Conservation (phyloP, 2,888 invertebrate genomes). For the Hedychridium roseum region DNA sequence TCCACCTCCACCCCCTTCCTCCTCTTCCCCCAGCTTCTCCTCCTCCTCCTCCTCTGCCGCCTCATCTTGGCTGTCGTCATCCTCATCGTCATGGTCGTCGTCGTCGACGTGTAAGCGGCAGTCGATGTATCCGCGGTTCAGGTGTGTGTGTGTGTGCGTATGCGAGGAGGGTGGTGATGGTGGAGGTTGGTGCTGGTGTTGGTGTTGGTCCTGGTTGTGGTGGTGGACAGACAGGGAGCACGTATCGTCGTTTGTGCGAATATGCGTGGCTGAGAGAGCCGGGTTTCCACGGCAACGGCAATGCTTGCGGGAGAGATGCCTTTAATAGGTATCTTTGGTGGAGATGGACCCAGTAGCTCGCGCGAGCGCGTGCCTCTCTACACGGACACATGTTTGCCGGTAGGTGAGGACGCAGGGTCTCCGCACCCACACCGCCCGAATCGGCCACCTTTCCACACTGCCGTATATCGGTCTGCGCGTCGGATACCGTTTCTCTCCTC, state of each 20-base stretch:
- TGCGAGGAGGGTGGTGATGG: no score
- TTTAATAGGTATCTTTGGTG: constrained; percentile 60
- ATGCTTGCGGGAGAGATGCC: constrained; percentile 54
- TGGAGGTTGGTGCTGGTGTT: no score
- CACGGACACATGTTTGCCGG: constrained; percentile 7
- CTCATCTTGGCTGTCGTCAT: constrained; percentile 17
- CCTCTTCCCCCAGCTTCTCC: constrained; percentile 5
- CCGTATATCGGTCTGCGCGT: no score
- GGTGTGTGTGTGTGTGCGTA: constrained; percentile 5
- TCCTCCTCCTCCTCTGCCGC: constrained; percentile 7
- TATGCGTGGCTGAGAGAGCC: constrained; percentile 37
- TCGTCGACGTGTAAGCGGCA: not conserved
- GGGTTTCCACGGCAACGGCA: constrained; percentile 60
- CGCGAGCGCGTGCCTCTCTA: constrained; percentile 7
- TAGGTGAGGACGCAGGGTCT: constrained; percentile 8
- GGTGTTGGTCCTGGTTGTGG: no score
- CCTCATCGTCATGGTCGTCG: constrained; percentile 26
- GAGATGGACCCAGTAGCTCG: constrained; percentile 37
- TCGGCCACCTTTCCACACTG: constrained; percentile 21
- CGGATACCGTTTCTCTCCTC: no score
- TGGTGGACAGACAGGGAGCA: no score
- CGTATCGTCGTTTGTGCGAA: constrained; percentile 26
- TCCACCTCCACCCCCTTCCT: constrained; percentile 6
- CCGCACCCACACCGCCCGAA: constrained; percentile 7
- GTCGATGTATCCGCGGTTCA: not conserved